Base-by-base conservation (phyloP, 2,888 invertebrate genomes). In the Tethea ocularis region DNA sequence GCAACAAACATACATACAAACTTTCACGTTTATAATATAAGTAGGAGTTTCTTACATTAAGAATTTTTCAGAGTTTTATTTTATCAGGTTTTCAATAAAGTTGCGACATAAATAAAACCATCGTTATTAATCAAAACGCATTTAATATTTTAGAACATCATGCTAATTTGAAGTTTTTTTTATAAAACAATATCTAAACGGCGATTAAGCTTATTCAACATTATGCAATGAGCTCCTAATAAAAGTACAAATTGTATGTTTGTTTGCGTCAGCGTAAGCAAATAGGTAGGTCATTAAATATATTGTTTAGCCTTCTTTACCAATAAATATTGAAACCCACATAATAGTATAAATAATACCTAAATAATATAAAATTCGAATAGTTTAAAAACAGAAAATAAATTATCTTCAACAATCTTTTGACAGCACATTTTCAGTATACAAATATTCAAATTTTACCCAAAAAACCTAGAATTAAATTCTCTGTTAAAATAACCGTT, bases 71-170 rank as follows among this genome's bases (percentile, higher is more conserved):
- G 24, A 5, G 5, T 24, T 24, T 24, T 24, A 24, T 24, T 24
- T 24, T n/a, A n/a, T n/a, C n/a, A n/a, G n/a, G 24, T 24, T 4
- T 8, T 1, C 10, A 29, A 29, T 29, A 29, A 10, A 2, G 29
- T 10, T 33, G 7, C 13, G 38, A 38, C n/a, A 46, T 13, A 61
- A 72, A 68, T 60, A 69, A 78, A 78, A 73, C 67, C 62, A 57
- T 5, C 52, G 13, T 54, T 67, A 65, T 80, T 78, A 74, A 66
- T 76, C 83, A 81, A 84, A 84, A 83, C 77, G 84, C 82, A 75
- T 83, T 82, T 83, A 84, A 75, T 83, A 80, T 83, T 77, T 54
- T 74, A 82, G 84, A 87, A 86, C 80, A 84, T 84, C 82, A 82
- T 83, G 80, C 83, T 84, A 84, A 80, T 76, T 82, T 79, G 66